Evolutionary conservation across 2,113 vertebrate genomes (phyloP).

Genomic region (Lamprologus sp.): DNA sequence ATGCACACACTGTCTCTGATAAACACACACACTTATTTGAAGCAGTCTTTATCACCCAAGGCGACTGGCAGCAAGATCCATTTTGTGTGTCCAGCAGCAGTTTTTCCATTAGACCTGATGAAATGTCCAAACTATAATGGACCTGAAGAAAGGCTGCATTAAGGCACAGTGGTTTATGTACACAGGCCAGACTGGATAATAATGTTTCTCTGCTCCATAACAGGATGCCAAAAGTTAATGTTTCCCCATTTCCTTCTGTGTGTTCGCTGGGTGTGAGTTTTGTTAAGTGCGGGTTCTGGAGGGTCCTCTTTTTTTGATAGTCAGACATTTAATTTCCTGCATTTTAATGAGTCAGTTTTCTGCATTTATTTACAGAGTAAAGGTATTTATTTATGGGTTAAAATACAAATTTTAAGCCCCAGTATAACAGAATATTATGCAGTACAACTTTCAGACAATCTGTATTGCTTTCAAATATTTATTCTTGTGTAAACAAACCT

Average conservation of each 20-base stretch:
- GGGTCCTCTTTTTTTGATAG: neutral
- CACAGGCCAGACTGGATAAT: neutral
- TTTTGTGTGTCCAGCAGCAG: conserved; percentile 43
- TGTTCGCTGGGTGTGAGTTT: neutral
- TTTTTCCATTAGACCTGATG: conserved; percentile 58
- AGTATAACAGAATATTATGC: neutral
- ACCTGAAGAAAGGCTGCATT: conserved; percentile 29
- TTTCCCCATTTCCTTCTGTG: neutral
- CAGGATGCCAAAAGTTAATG: neutral
- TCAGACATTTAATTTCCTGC: neutral
- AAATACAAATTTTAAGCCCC: neutral
- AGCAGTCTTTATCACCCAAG: neutral
- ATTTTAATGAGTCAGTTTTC: neutral
- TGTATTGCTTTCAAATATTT: neutral
- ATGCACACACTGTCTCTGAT: neutral
- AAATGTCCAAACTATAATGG: conserved; percentile 46
- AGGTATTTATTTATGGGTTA: neutral
- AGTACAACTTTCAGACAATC: neutral
- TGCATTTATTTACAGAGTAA: neutral
- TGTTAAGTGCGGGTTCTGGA: neutral
- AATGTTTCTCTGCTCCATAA: neutral
- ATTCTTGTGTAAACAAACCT: neutral
- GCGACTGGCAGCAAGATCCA: conserved; percentile 19
- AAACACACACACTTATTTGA: neutral
- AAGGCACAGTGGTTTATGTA: conserved; percentile 11